These are phyloP conservation scores for Diabrotica undecimpunctata DNA, from an alignment of 1,140 invertebrate species.

Conservation along the genomic window DNA sequence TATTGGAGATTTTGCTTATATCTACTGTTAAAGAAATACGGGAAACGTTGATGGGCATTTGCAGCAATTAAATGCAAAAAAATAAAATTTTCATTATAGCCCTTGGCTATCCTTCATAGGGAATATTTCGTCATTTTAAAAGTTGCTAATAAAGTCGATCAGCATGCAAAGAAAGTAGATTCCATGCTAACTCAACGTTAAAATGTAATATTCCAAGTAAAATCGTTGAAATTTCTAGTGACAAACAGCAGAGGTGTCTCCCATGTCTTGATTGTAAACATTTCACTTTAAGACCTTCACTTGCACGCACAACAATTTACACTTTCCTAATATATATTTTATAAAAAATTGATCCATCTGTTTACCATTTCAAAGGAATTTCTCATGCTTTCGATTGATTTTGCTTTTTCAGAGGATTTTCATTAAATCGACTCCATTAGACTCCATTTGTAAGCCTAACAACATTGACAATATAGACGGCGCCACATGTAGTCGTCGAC, in stretches of 20 bases:
- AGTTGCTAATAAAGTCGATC: not conserved
- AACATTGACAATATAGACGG: slow-evolving; percentile 69
- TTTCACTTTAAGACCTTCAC: slow-evolving; percentile 40
- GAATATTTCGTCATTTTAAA: slow-evolving; percentile 1
- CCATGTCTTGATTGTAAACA: slow-evolving; percentile 50
- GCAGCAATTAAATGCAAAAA: slow-evolving; percentile 19
- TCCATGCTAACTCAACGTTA: slow-evolving; percentile 12
- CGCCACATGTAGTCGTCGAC: slow-evolving; percentile 46
- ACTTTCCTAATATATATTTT: slow-evolving; percentile 45
- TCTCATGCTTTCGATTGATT: slow-evolving; percentile 43
- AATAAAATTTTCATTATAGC: slow-evolving; percentile 12
- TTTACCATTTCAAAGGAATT: slow-evolving; percentile 46
- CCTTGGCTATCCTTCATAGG: slow-evolving; percentile 8
- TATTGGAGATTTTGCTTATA: not conserved
- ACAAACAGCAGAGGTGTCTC: slow-evolving; percentile 49
- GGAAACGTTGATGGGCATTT: not conserved
- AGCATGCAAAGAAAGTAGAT: slow-evolving; percentile 10
- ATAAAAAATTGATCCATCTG: slow-evolving; percentile 46
- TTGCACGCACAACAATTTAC: slow-evolving; percentile 42
- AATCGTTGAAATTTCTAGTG: slow-evolving; percentile 41
- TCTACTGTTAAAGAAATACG: not conserved
- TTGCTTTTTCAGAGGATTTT: slow-evolving; percentile 44
- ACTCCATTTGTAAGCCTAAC: slow-evolving; percentile 55
- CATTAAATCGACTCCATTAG: slow-evolving; percentile 49
- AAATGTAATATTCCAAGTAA: slow-evolving; percentile 32